Evolutionary conservation across 1,140 invertebrate species (phyloP).

Genomic region (Monomorium pharaonis): DNA sequence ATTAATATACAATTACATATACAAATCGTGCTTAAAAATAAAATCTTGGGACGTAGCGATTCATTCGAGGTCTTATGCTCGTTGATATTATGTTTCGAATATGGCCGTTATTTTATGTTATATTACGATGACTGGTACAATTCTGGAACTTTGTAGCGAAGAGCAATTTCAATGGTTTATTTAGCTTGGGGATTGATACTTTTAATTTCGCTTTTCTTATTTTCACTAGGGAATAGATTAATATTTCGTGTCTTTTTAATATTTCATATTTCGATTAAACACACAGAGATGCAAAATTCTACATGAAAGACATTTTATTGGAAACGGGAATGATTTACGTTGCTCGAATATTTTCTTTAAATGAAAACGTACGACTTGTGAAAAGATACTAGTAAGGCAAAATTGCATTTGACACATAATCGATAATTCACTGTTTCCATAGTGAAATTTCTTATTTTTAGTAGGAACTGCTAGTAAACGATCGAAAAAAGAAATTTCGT

Average conservation of each 20-base stretch:
- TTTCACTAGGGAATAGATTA: neutral
- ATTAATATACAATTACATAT: too few relatives aligned
- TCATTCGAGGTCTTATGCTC: neutral
- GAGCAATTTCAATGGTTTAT: neutral
- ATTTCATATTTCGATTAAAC: conserved; percentile 18
- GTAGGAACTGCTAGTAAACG: conserved; percentile 1
- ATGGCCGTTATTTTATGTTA: neutral
- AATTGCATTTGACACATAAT: conserved; percentile 21
- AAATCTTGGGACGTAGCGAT: neutral
- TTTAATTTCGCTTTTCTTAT: neutral
- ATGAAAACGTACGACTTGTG: conserved; percentile 1
- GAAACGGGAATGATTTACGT: neutral
- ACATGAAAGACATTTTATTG: neutral
- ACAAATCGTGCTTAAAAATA: neutral
- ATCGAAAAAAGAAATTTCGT: conserved; percentile 2
- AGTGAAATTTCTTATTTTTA: neutral
- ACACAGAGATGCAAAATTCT: neutral
- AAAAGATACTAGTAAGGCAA: neutral
- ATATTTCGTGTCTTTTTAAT: conserved; percentile 36
- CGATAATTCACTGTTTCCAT: conserved; percentile 9
- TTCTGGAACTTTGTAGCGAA: neutral
- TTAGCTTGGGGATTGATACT: neutral
- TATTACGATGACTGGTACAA: neutral
- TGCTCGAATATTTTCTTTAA: conserved; percentile 23
- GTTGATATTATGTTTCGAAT: neutral